These are phyloP conservation scores for Chionis minor DNA, from an alignment of 2,113 vertebrate genomes.

Conservation along the genomic window DNA sequence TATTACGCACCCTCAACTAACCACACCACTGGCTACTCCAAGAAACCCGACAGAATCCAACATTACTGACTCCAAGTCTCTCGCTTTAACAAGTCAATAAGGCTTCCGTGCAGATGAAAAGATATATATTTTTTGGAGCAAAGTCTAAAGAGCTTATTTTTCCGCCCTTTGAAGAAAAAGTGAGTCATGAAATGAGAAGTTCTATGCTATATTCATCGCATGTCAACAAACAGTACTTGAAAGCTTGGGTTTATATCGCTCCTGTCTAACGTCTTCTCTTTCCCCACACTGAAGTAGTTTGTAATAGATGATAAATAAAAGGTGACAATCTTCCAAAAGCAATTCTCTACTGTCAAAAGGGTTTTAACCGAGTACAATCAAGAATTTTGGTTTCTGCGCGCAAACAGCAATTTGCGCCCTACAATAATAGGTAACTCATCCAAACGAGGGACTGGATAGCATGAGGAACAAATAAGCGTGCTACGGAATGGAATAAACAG, in stretches of 20 bases:
- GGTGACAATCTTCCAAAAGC: slow-evolving; percentile 26
- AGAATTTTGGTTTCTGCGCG: not conserved
- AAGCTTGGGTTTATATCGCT: slow-evolving; percentile 16
- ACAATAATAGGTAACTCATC: not conserved
- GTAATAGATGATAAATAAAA: not conserved
- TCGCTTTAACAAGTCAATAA: not conserved
- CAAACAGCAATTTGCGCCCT: not conserved
- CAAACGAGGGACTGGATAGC: not conserved
- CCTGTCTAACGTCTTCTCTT: not conserved
- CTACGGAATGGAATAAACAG: not conserved
- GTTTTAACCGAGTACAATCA: not conserved
- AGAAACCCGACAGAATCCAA: not conserved
- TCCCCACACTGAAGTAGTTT: not conserved
- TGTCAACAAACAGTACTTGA: not conserved
- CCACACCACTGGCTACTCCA: not conserved
- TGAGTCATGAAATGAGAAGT: not conserved
- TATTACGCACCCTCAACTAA: not conserved
- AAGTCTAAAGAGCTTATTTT: not conserved
- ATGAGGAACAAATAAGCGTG: not conserved
- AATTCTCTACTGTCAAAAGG: not conserved
- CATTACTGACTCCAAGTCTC: rapidly evolving
- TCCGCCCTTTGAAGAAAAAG: not conserved
- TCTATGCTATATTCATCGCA: not conserved
- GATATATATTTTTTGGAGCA: not conserved
- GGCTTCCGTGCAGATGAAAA: not conserved